Conservation (phyloP, 2,888 invertebrate genomes). For the Bursaphelenchus okinawaensis region DNA sequence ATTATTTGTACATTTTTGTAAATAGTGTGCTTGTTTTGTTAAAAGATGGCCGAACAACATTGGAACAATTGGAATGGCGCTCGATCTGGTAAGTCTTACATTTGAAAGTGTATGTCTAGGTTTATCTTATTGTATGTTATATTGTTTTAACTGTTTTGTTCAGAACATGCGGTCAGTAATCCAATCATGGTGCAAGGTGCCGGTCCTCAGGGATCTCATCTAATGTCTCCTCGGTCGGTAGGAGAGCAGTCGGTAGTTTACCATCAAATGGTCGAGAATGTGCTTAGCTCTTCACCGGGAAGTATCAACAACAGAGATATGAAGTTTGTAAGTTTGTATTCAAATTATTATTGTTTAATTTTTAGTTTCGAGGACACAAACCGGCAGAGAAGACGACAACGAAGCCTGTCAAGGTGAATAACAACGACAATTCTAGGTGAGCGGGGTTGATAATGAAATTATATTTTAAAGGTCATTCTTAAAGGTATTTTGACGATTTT, state of each 20-base stretch:
- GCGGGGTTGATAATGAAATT: not conserved
- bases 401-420: not conserved
- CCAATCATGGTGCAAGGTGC: conserved; percentile 68
- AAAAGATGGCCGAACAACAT: conserved; percentile 14
- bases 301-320: conserved; percentile 26
- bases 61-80: conserved; percentile 11
- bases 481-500: not conserved
- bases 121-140: not conserved
- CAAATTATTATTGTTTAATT: conserved; percentile 3
- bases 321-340: conserved; percentile 18
- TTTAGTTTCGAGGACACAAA: conserved; percentile 1
- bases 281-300: conserved; percentile 69
- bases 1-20: not conserved
- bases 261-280: conserved; percentile 97
- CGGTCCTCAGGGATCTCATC: conserved; percentile 18
- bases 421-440: conserved; percentile 4
- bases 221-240: conserved; percentile 67
- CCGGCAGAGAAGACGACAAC: not conserved
- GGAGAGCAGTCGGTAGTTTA: conserved; percentile 78
- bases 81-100: conserved; percentile 4
- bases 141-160: not conserved
- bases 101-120: not conserved
- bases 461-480: no score
- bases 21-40: not conserved
- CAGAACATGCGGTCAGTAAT: conserved; percentile 69